These are phyloP conservation scores for Diploscapter pachys DNA, from an alignment of 1,140 invertebrate genomes.

Conservation along the genomic window DNA sequence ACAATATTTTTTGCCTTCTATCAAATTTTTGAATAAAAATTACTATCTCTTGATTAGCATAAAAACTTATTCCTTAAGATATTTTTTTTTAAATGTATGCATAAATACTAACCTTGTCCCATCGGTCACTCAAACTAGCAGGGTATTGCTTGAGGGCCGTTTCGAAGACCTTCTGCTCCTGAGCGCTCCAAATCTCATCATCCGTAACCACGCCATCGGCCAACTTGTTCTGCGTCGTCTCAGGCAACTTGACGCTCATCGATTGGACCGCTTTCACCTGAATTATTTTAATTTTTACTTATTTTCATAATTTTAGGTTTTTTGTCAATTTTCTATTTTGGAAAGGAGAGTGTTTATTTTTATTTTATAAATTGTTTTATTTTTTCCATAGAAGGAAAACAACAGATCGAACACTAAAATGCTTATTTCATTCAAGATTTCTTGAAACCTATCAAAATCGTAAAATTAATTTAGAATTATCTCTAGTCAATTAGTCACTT, in stretches of 20 bases:
- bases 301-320: no score
- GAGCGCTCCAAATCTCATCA: constrained; percentile 73
- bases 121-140: constrained; percentile 77
- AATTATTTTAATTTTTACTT: neutral
- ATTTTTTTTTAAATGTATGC: no score
- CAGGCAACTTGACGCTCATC: constrained; percentile 56
- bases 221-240: constrained; percentile 34
- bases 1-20: no score
- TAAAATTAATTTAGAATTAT: neutral
- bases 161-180: constrained; percentile 88
- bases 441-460: neutral
- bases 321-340: no score
- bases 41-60: no score
- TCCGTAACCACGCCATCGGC: constrained; percentile 21
- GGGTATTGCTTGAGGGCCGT: constrained; percentile 93
- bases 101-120: constrained; percentile 70
- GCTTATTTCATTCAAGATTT: no score
- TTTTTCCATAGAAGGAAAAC: no score
- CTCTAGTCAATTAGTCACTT: neutral
- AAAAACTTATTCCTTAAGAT: no score
- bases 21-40: no score
- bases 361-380: no score
- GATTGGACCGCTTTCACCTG: constrained; percentile 39
- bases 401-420: no score
- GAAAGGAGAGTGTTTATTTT: no score